Conservation (phyloP, 2,113 vertebrate species). For the Scomber scombrus region DNA sequence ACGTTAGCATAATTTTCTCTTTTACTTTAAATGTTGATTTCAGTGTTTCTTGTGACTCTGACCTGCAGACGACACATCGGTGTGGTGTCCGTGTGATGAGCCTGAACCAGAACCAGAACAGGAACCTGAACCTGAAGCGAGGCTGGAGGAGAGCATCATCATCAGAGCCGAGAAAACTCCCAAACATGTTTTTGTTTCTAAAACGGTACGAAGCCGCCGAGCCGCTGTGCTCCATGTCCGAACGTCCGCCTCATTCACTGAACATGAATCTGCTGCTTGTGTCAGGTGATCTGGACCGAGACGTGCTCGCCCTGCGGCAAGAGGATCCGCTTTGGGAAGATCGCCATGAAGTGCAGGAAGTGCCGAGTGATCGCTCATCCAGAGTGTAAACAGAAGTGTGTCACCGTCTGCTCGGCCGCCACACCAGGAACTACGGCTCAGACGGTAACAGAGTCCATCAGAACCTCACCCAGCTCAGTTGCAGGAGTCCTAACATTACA, state of each 20-base stretch:
- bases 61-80: conserved; percentile 73
- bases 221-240: background rate
- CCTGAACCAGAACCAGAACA: accelerated
- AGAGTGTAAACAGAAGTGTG: conserved; percentile 82
- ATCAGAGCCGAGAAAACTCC: conserved; percentile 22
- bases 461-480: background rate
- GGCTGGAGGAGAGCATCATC: conserved; percentile 4
- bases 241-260: background rate
- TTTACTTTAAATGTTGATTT: too few relatives aligned
- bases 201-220: conserved; percentile 79
- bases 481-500: accelerated
- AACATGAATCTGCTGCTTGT: background rate
- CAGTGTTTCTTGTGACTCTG: background rate
- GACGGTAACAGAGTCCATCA: conserved; percentile 16
- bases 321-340: conserved; percentile 88
- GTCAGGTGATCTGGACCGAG: conserved; percentile 87
- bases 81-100: conserved; percentile 60
- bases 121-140: conserved; percentile 29
- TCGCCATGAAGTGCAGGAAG: conserved; percentile 86
- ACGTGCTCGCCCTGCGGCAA: conserved; percentile 84
- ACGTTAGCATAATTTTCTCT: too few relatives aligned
- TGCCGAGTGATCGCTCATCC: conserved; percentile 86
- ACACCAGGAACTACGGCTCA: background rate
- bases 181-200: conserved; percentile 85
- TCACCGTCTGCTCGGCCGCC: conserved; percentile 48